Evolutionary conservation across 2,888 invertebrate genomes (phyloP), one percentile per base, ranked within the genome.

Genomic region (Incurvaria masculella): DNA sequence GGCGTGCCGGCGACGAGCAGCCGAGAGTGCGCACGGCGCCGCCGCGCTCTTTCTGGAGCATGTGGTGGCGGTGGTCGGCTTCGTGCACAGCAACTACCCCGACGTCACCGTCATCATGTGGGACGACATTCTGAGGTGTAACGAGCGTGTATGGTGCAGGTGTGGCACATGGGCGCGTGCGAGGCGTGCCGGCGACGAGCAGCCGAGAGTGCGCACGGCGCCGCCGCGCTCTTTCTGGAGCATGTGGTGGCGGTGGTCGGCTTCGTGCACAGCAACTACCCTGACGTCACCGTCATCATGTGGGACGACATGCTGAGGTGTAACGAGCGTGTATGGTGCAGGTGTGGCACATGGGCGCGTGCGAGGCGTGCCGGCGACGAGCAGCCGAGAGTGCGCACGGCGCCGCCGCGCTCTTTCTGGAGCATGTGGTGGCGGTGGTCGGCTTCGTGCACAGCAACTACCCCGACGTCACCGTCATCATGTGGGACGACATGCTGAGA

Each of bases 281-380:
- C 88, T 1, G 66, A 74, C 47, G 62, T 87, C 23, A 81, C 72
- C 52, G 72, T 88, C 4, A 84, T 94, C 11, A 87, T 93, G 68
- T 94, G 94, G 93, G 93, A 94, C 61, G 94, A 94, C 61, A 93
- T 94, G 92, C 68, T 93, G 49, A n/a, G n/a, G n/a, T n/a, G n/a
- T n/a, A n/a, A n/a, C n/a, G n/a, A n/a, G n/a, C n/a, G n/a, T 49
- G 40, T 23, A 6, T 23, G 23, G 55, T 60, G 2, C 53, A 90
- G 84, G 88, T 90, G 0, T 92, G 89, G 85, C 87, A 90, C 60
- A 69, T 83, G 58, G 86, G 83, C 0, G 59, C 82, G 1, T 89
- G 88, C 56, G 54, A 68, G 0, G 71, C 78, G 11, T 89, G 88
- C 58, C 64, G 67, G 23, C 69, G 69, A 50, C 71, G 79, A 44